phyloP scores from a whole-genome alignment of 2,113 vertebrate genomes.

The Indicator indicator region DNA sequence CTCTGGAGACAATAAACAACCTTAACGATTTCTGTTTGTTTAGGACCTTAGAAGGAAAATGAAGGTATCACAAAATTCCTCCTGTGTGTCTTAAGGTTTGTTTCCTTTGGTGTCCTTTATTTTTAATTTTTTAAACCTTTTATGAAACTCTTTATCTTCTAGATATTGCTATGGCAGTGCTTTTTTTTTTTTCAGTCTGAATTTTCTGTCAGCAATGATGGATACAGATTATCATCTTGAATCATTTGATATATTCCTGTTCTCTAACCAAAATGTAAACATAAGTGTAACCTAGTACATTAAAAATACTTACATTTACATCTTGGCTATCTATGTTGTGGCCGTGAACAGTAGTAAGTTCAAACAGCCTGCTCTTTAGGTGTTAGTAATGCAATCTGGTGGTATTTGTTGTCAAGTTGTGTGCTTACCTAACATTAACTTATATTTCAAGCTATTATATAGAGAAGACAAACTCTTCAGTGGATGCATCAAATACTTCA shows the following conservation, averaged over 20 bases:
- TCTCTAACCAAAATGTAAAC: background rate
- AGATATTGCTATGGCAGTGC: background rate
- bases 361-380: background rate
- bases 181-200: background rate
- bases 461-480: background rate
- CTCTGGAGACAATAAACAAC: background rate
- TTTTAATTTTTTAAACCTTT: background rate
- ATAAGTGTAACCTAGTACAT: background rate
- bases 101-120: background rate
- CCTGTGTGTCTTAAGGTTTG: background rate
- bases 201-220: background rate
- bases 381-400: background rate
- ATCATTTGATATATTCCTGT: background rate
- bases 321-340: background rate
- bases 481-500: background rate
- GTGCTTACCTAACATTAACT: background rate
- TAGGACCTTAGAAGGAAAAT: background rate
- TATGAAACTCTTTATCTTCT: background rate
- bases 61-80: background rate
- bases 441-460: background rate
- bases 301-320: background rate
- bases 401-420: background rate
- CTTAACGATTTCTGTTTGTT: background rate
- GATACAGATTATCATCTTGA: background rate
- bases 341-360: background rate